Base-by-base conservation (phyloP, 1,140 invertebrate genomes). In the Trissolcus basalis region DNA sequence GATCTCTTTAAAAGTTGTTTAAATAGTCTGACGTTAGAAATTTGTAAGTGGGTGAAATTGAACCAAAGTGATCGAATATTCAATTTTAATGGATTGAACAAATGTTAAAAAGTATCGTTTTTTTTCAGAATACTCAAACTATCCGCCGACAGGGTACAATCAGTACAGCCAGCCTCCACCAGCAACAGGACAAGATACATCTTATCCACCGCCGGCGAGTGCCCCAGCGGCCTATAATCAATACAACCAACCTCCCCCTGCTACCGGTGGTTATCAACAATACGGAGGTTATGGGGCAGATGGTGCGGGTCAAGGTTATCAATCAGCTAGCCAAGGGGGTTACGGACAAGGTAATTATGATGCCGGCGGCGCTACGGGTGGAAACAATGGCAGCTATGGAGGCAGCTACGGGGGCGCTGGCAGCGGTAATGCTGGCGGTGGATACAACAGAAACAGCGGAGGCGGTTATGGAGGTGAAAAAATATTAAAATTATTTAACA, bases 271-370 rank as follows among this genome's bases (percentile, higher is more conserved):
- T 53, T 85, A 85, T 44, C 83, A 83, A 54, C 83, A 82, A 19
- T 88, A 88, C 56, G 72, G 83, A 27, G 84, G 54, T 64, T 86
- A 86, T 44, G 76, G 77, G 16, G 53, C 67, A 6, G 64, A 74
- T 60, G 80, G 87, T 12, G 78, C 85, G 41, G 83, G 80, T 35
- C 83, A 83, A 63, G 80, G 82, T 19, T 88, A 87, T 64, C 83
- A 81, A 35, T 55, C 81, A 0, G 82, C 81, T 13, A 79, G 54
- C 47, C 85, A 90, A 50, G 80, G 89, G 55, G 86, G 84, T 67
- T 89, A 90, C 70, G 87, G 88, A 43, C 89, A 87, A 49, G 83
- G 88, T 54, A 85, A 84, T 58, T 86, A 89, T 73, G 87, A 89
- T 77, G 86, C 87, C 64, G 85, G 88, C 36, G 85, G 87, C 27